Conservation (phyloP, 2,113 vertebrate species). For the Maccullochella peelii region DNA sequence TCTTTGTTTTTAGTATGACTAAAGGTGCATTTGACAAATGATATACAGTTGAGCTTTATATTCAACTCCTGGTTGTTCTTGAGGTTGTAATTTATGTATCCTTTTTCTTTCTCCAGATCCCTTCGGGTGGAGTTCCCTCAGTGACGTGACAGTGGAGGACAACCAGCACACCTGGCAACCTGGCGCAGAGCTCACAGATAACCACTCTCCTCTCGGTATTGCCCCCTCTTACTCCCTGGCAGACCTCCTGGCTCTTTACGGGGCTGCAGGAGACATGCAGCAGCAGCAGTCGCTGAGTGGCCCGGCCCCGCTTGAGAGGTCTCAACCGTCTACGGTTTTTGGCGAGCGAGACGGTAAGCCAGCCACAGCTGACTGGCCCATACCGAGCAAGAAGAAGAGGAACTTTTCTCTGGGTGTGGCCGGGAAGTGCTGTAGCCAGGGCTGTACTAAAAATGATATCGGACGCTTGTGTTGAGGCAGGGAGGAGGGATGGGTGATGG, state of each 20-base stretch:
- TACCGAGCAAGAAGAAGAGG: constrained; percentile 83
- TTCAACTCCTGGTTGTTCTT: background rate
- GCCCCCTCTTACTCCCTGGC: constrained; percentile 51
- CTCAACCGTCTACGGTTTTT: constrained; percentile 30
- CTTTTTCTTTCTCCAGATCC: constrained; percentile 73
- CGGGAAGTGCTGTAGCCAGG: constrained; percentile 90
- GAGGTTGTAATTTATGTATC: background rate
- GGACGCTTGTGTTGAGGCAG: constrained; percentile 88
- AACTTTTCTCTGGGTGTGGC: constrained; percentile 88
- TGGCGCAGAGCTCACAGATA: constrained; percentile 28
- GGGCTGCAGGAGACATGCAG: constrained; percentile 57
- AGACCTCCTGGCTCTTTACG: constrained; percentile 77
- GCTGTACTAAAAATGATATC: constrained; percentile 92
- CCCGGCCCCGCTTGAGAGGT: constrained; percentile 19
- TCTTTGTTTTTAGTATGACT: background rate
- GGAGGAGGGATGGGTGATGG: background rate
- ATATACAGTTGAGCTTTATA: background rate
- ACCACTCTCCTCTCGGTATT: constrained; percentile 7
- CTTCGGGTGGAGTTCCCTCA: constrained; percentile 60
- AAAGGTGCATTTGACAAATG: background rate
- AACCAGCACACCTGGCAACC: constrained; percentile 62
- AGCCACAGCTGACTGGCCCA: constrained; percentile 59
- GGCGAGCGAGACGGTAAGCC: constrained; percentile 23
- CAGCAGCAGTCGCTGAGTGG: constrained; percentile 36
- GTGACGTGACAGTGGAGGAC: constrained; percentile 50